Base-by-base conservation (phyloP, 2,888 invertebrate species). In the Brachyptera putata region DNA sequence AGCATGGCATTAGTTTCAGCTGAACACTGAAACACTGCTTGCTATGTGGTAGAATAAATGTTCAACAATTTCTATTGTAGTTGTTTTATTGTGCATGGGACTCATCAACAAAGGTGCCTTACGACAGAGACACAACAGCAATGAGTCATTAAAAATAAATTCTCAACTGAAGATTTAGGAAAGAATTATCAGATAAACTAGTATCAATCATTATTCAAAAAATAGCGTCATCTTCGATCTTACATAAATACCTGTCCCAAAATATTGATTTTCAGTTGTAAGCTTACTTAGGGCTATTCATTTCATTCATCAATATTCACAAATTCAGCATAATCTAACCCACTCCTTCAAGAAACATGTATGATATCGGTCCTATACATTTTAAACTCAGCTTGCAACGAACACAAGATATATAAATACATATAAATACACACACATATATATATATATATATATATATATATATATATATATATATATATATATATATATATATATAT, bases 41-140 rank as follows among this genome's bases (percentile, higher is more conserved):
- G n/a, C n/a, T n/a, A n/a, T n/a, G n/a, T n/a, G n/a, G n/a, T n/a
- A n/a, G n/a, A n/a, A n/a, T n/a, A n/a, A n/a, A n/a, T n/a, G n/a
- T n/a, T n/a, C n/a, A n/a, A n/a, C n/a, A n/a, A n/a, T n/a, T n/a
- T n/a, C n/a, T n/a, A n/a, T n/a, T n/a, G n/a, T n/a, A n/a, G n/a
- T 48, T 46, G 46, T 46, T 50, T 50, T 30, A 50, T 50, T 50
- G 50, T 50, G 50, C 50, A 50, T 50, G 7, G 50, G 50, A 50
- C 34, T 50, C 50, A 4, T 50, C 34, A 50, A 30, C 48, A 48
- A 50, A 30, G 50, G 50, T 50, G 50, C 34, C 50, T 14, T 26
- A 50, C 50, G 46, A 7, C 39, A 48, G 48, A 7, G 48, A 48
- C 50, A 26, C 30, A 50, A 50, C 50, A 50, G 21, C 21, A 26